A percentile compares a stretch with the other conserved stretches of the same genome.
Conservation (phyloP, 2,797 vertebrate genomes). For the Adrianichthys oophorus region DNA sequence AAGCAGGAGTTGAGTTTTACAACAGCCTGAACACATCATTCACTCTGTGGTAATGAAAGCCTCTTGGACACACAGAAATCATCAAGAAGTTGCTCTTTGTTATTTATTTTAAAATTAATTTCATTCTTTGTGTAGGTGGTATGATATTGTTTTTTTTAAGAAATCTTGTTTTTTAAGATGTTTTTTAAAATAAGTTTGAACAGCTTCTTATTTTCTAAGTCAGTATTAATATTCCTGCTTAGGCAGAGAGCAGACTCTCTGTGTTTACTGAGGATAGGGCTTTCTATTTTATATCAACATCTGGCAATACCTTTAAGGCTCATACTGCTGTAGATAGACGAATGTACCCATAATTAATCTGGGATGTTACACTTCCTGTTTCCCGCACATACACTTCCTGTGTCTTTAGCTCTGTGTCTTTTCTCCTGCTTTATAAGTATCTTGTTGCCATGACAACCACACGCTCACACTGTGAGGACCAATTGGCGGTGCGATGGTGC, state of each 20-base stretch:
- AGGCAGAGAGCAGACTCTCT: constrained; percentile 3
- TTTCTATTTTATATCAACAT: constrained; percentile 28
- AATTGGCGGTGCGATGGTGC: constrained; percentile 18
- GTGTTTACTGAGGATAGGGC: constrained; percentile 8
- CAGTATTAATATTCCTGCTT: neutral
- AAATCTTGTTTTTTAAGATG: neutral
- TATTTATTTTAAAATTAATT: too few species aligned
- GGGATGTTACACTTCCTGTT: constrained; percentile 5
- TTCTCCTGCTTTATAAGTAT: constrained; percentile 13
- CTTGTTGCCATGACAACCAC: constrained; percentile 34
- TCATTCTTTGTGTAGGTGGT: neutral
- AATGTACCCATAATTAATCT: constrained; percentile 48
- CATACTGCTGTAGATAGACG: constrained; percentile 35
- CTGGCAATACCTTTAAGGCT: constrained; percentile 53
- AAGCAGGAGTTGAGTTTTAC: too few species aligned
- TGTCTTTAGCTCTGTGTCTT: constrained; percentile 22
- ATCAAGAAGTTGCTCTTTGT: too few species aligned
- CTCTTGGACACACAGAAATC: too few species aligned
- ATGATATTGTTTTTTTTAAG: neutral
- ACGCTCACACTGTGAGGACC: constrained; percentile 43
- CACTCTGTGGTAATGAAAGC: too few species aligned
- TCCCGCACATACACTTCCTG: constrained; percentile 2
- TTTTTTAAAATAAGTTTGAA: too few species aligned
- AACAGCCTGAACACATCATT: too few species aligned
- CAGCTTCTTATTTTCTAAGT: too few species aligned